phyloP scores from a whole-genome alignment of 1,140 invertebrate genomes.

The Galleria mellonella region DNA sequence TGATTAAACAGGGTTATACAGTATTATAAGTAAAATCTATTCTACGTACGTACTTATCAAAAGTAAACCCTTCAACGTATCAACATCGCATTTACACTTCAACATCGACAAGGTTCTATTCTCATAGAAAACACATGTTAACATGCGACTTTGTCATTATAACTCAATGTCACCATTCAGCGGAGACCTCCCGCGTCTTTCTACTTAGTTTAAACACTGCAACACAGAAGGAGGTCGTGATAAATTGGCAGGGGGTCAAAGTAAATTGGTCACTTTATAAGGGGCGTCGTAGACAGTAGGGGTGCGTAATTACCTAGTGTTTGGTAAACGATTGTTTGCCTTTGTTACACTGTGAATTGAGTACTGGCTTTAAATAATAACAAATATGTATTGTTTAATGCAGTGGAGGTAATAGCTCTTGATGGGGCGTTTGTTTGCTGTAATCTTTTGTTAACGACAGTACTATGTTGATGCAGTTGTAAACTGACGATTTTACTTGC shows the following conservation, averaged over 20 bases:
- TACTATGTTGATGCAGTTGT: conserved; percentile 11
- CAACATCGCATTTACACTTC: neutral
- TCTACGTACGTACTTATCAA: too few species aligned
- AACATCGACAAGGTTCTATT: conserved; percentile 32
- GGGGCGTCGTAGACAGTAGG: conserved; percentile 43
- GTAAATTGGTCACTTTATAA: conserved; percentile 28
- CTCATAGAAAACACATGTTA: conserved; percentile 43
- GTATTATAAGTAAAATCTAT: too few species aligned
- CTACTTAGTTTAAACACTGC: conserved; percentile 15
- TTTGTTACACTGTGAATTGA: conserved; percentile 35
- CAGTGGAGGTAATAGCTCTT: too few species aligned
- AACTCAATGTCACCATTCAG: conserved; percentile 25
- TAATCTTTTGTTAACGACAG: conserved; percentile 23
- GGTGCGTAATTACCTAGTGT: conserved; percentile 59
- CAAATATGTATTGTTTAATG: conserved; percentile 35
- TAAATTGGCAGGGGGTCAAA: conserved; percentile 21
- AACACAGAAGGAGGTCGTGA: too few species aligned
- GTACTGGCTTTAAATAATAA: conserved; percentile 54
- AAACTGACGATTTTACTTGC: too few species aligned
- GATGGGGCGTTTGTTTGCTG: too few species aligned
- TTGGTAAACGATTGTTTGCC: conserved; percentile 49
- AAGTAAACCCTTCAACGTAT: neutral
- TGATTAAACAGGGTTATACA: too few species aligned
- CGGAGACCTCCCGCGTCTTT: conserved; percentile 20
- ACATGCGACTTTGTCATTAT: conserved; percentile 39